Evolutionary conservation across 2,113 vertebrate genomes (phyloP).

Genomic region (Anhinga anhinga): DNA sequence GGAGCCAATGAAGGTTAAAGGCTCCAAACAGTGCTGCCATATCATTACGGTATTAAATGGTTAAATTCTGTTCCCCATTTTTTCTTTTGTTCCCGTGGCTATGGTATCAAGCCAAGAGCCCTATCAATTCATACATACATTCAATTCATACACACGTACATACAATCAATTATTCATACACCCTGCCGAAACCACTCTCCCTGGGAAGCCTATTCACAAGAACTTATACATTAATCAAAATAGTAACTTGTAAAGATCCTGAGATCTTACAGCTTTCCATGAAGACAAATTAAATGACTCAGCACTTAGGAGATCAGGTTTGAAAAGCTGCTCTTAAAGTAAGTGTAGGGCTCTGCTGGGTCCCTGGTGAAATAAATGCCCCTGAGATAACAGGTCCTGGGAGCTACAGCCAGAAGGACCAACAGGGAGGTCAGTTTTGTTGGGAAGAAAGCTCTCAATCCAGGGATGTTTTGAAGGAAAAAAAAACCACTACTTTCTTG

Average conservation of each 20-base stretch:
- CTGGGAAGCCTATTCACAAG: not conserved
- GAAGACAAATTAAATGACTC: not conserved
- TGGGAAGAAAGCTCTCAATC: not conserved
- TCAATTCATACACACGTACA: no score
- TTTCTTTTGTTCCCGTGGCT: not conserved
- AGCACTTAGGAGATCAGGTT: not conserved
- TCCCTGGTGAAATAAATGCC: not conserved
- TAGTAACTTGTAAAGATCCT: not conserved
- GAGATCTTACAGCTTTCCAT: not conserved
- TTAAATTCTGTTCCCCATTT: not conserved
- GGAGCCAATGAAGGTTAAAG: not conserved
- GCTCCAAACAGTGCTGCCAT: not conserved
- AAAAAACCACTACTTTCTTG: not conserved
- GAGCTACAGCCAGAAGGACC: not conserved
- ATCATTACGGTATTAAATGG: not conserved
- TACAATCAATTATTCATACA: not conserved
- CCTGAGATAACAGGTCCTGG: not conserved
- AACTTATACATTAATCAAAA: not conserved
- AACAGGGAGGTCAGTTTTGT: not conserved
- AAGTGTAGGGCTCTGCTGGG: not conserved
- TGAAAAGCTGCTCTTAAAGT: not conserved
- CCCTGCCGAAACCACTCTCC: not conserved
- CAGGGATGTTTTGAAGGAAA: not conserved
- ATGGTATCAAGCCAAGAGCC: not conserved
- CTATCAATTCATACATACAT: no score